Evolutionary conservation across 30 jellyfish, hydroid and myxozoan genomes (phyloP).

Genomic region (Nemopilema nomurai): DNA sequence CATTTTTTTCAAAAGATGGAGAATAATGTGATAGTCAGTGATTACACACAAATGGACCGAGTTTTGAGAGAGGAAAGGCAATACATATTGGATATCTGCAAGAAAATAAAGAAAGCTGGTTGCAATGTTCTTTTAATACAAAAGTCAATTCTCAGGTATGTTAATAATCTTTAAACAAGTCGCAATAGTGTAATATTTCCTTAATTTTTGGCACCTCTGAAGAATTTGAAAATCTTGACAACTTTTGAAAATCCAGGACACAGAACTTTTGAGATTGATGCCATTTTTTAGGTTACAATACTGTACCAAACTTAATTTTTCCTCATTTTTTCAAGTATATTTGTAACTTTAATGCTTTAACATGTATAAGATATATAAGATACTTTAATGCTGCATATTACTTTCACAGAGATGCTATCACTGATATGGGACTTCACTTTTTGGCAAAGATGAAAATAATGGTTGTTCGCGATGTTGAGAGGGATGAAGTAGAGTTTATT

Average conservation of each 20-base stretch:
- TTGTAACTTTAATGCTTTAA: no score
- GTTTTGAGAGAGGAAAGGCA: conserved; percentile 95
- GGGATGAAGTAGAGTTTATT: conserved; percentile 95
- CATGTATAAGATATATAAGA: not conserved
- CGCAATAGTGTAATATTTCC: no score
- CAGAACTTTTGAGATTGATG: no score
- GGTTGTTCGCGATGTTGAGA: conserved; percentile 95
- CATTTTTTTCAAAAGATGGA: conserved; percentile 71
- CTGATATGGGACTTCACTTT: conserved; percentile 98
- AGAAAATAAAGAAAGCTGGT: conserved; percentile 92
- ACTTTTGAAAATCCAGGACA: no score
- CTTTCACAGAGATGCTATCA: conserved; percentile 90
- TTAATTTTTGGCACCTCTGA: no score
- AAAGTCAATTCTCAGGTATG: conserved; percentile 94
- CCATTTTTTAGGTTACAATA: no score
- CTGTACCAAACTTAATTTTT: no score
- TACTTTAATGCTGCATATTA: not conserved
- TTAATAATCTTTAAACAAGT: not conserved
- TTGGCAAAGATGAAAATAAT: conserved; percentile 95
- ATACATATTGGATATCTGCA: conserved; percentile 88
- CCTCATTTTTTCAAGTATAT: no score
- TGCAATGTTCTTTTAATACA: conserved; percentile 95
- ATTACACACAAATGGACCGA: conserved; percentile 99
- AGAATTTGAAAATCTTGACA: no score
- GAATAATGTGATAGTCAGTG: conserved; percentile 96